phyloP scores from a whole-genome alignment of 2,113 vertebrate species.

The Colaptes auratus region DNA sequence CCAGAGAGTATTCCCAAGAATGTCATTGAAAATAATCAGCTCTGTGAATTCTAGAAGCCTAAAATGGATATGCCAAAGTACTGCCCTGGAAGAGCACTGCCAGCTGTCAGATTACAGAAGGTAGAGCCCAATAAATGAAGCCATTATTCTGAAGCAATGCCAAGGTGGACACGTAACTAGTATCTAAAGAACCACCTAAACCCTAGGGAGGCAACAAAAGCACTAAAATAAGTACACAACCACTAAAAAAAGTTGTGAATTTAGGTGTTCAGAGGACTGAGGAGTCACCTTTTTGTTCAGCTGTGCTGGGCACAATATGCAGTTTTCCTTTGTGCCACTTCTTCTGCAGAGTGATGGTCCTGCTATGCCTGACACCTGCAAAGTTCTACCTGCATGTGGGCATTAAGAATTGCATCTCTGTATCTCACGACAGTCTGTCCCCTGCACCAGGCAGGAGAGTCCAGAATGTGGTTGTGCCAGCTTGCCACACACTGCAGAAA shows the following conservation, averaged over 20 bases:
- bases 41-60: background rate
- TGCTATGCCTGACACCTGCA: background rate
- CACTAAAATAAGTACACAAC: background rate
- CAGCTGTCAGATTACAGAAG: background rate
- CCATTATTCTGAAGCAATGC: background rate
- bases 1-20: background rate
- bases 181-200: background rate
- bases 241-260: background rate
- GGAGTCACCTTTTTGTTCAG: background rate
- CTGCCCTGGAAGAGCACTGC: background rate
- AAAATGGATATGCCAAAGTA: background rate
- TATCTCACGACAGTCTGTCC: accelerated
- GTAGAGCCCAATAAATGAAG: background rate
- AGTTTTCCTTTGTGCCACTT: background rate
- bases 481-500: background rate
- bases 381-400: background rate
- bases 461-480: background rate
- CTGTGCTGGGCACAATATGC: accelerated
- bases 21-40: background rate
- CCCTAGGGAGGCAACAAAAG: background rate
- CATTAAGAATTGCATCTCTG: background rate
- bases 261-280: background rate
- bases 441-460: background rate
- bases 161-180: background rate
- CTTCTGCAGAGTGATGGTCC: background rate